These are phyloP conservation scores for Tinamus major DNA, from an alignment of 2,797 vertebrate species.

Conservation along the genomic window DNA sequence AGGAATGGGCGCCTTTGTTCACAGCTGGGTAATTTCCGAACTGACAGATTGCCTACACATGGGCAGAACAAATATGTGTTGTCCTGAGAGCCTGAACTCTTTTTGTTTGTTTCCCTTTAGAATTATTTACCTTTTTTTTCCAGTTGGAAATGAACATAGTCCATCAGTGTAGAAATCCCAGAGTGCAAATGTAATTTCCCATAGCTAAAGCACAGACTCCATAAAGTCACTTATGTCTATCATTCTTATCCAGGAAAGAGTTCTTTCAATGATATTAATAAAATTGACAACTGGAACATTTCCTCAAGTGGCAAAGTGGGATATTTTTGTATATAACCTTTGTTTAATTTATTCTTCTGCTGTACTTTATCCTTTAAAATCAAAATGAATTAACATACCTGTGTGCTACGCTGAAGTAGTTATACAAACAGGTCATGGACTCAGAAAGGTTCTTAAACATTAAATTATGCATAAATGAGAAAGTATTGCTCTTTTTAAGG, in stretches of 20 bases:
- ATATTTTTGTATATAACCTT: slow-evolving; percentile 66
- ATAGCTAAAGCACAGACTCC: slow-evolving; percentile 55
- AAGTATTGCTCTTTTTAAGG: neutral
- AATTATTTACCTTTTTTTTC: slow-evolving; percentile 59
- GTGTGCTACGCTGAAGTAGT: neutral
- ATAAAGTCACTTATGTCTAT: slow-evolving; percentile 61
- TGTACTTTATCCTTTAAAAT: slow-evolving; percentile 56
- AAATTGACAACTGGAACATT: slow-evolving; percentile 68
- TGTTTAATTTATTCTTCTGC: slow-evolving; percentile 68
- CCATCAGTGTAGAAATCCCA: slow-evolving; percentile 56
- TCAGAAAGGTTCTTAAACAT: neutral
- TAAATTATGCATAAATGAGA: neutral
- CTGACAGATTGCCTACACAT: slow-evolving; percentile 56
- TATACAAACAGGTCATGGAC: neutral
- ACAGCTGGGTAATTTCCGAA: slow-evolving; percentile 62
- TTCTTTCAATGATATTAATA: slow-evolving; percentile 61
- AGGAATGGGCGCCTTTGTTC: slow-evolving; percentile 57
- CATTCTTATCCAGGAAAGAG: slow-evolving; percentile 46
- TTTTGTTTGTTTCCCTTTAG: slow-evolving; percentile 60
- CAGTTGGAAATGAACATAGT: slow-evolving; percentile 69
- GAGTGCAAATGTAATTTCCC: slow-evolving; percentile 75
- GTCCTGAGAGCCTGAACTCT: slow-evolving; percentile 57
- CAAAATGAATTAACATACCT: slow-evolving; percentile 50
- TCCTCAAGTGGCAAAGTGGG: slow-evolving; percentile 60
- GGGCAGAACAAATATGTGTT: slow-evolving; percentile 59